phyloP scores from a whole-genome alignment of 2,113 vertebrate species.

The Eptesicus fuscus region DNA sequence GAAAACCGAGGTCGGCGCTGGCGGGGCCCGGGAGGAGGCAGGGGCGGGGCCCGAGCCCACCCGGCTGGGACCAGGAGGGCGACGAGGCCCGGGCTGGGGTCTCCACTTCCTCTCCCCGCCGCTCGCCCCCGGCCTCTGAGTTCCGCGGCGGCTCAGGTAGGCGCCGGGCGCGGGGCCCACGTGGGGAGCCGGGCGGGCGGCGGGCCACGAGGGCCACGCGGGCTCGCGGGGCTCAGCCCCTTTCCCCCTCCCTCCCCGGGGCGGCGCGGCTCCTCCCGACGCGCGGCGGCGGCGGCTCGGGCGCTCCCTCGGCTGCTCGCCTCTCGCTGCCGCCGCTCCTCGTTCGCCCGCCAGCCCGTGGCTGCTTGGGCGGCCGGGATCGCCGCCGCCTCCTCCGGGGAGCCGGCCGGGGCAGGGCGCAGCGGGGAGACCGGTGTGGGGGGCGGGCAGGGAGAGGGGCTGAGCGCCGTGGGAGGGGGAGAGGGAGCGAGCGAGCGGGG shows the following conservation, averaged over 20 bases:
- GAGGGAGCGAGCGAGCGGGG: constrained; percentile 2
- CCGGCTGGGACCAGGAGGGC: background rate
- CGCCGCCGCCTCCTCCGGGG: background rate
- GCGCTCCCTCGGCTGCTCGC: background rate
- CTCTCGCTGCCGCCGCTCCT: background rate
- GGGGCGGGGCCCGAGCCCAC: constrained; percentile 35
- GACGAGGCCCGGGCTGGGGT: background rate
- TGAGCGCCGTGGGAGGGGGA: constrained; percentile 62
- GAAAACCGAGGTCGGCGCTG: background rate
- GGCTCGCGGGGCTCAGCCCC: background rate
- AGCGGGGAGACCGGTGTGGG: constrained; percentile 10
- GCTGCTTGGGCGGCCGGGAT: background rate
- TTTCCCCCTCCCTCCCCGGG: background rate
- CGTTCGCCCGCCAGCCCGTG: background rate
- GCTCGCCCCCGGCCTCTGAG: background rate
- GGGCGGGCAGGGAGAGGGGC: constrained; percentile 61
- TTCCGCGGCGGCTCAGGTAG: constrained; percentile 1
- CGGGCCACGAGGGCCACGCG: background rate
- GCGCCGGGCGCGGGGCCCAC: constrained; percentile 32
- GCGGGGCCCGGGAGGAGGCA: background rate
- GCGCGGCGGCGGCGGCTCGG: background rate
- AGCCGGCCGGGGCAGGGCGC: constrained; percentile 55
- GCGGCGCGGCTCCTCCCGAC: constrained; percentile 6
- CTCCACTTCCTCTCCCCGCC: background rate
- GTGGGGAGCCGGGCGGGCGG: constrained; percentile 5